Evolutionary conservation across 2,888 invertebrate species (phyloP), one percentile per base, ranked within the genome.

Genomic region (Pegoplata infirma): DNA sequence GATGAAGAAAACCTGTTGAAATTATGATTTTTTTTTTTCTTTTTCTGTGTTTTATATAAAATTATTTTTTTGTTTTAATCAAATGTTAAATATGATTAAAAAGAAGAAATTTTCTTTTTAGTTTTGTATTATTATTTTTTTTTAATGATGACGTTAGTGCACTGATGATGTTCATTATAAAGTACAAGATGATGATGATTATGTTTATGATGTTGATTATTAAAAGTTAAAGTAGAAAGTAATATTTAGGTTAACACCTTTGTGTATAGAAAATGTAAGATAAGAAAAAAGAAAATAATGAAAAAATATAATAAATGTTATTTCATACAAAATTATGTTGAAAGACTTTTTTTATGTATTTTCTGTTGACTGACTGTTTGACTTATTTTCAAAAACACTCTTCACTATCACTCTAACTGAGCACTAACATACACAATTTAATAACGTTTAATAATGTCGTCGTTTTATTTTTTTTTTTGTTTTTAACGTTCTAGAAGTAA

Each of bases 181-280:
- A n/a, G n/a, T n/a, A n/a, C n/a, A 51, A 25, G 44, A 28, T 36
- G 51, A 0, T 10, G 51, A 5, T 14, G 49, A 47, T 21, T 36
- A 36, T 10, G 25, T 6, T 44, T 10, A 14, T 44, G 63, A 12
- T 74, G 47, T 23, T 21, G 73, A 25, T 75, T 25, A 49, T 75
- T 56, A 44, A n/a, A 56, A 32, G 32, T 32, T n/a, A 32, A 68
- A 55, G 49, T 68, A 44, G 28, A 73, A 79, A 66, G 32, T 64
- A 69, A 53, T 63, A 71, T 79, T 79, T 67, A 75, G 79, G 75
- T 75, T 79, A 79, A 75, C 79, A 79, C 71, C 75, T 75, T 75
- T 75, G 75, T 63, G 73, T 53, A 74, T 47, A 28, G 16, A 47
- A 75, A 21, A 17, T 40, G 51, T 40, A 47, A 47, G 36, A 36